Base-by-base conservation (phyloP, 2,797 vertebrate species). In the Dermochelys coriacea region DNA sequence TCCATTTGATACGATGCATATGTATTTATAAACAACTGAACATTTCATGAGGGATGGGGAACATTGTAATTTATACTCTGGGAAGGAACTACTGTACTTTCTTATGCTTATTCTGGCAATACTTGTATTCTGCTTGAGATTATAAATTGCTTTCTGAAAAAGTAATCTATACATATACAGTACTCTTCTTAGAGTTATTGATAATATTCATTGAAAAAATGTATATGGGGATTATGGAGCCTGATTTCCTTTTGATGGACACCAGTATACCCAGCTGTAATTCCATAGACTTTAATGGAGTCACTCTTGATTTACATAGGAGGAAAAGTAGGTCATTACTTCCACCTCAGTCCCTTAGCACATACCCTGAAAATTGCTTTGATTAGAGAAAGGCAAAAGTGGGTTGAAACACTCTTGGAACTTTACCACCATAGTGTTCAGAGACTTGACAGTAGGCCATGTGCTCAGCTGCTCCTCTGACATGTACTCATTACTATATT, bases 351-450 rank as follows among this genome's bases (percentile, higher is more conserved):
- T 83, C 90, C 82, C 84, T 61, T 1, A 2, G 47, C 34, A 85
- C 71, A 59, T 88, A 80, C 37, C 8, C 54, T 84, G 84, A 15
- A 93, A 80, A 64, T 85, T 93, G 87, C 15, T 93, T 94, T 71
- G n/a, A 41, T 41, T 82, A 87, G 85, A 90, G 87, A 89, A 94
- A 91, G 57, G 81, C 75, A 68, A 90, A 95, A 96, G 79, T 89
- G 79, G 86, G 85, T 45, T 54, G 86, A 95, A 85, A 87, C 1
- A 1, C 55, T 19, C 5, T 57, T 90, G 7, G 41, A 91, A 85
- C 55, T 95, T 86, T 89, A 94, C 34, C 8, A 8, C 57, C 81
- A 88, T 84, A 86, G 29, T 41, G 31, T 81, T 89, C 80, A 77
- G 81, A 85, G 41, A 34, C 6, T 61, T 80, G 91, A 84, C 86